Conservation (phyloP, 2,113 vertebrate genomes). For the Esox niger region DNA sequence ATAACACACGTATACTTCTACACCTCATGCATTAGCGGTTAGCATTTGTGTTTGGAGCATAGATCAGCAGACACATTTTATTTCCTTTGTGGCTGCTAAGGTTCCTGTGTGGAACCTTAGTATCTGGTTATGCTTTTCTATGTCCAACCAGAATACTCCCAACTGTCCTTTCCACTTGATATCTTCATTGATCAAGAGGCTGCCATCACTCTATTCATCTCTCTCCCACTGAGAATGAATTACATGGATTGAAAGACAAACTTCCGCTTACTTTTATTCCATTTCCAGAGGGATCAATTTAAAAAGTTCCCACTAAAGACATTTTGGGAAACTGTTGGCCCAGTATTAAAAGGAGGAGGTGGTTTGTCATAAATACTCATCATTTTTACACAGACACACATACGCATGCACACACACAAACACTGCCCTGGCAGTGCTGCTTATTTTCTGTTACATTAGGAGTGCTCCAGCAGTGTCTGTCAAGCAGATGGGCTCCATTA, state of each 20-base stretch:
- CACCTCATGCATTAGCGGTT: neutral
- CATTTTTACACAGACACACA: neutral
- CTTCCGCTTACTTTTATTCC: neutral
- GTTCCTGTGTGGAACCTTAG: neutral
- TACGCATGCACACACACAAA: neutral
- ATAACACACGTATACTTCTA: neutral
- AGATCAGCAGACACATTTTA: neutral
- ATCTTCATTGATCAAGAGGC: neutral
- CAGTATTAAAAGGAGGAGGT: neutral
- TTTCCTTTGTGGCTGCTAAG: neutral
- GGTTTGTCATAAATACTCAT: neutral
- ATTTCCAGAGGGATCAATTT: neutral
- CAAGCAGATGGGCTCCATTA: constrained; percentile 38
- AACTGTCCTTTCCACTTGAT: neutral
- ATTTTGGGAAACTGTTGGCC: neutral
- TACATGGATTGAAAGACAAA: neutral
- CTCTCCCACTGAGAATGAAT: neutral
- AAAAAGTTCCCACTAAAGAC: neutral
- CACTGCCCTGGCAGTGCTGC: neutral
- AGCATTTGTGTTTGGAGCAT: neutral
- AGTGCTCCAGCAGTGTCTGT: constrained; percentile 23
- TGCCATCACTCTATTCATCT: neutral
- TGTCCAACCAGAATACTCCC: neutral
- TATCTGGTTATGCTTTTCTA: neutral
- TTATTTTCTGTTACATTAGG: constrained; percentile 46